Evolutionary conservation across 2,113 vertebrate genomes (phyloP).

Genomic region (Aplodontia rufa): DNA sequence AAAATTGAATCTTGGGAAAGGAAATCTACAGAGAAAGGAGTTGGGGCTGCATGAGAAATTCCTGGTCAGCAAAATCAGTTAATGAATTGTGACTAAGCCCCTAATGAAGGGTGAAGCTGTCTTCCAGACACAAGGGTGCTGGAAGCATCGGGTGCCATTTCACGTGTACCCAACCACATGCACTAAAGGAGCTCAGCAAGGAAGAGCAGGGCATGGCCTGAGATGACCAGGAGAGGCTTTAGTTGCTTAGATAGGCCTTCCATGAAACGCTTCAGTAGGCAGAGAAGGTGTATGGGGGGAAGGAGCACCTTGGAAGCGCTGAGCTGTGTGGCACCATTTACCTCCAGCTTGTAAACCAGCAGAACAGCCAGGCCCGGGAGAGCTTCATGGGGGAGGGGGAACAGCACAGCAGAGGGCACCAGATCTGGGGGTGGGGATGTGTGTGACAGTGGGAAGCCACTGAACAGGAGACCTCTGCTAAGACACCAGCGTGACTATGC

Average conservation of each 20-base stretch:
- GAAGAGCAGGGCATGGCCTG: neutral
- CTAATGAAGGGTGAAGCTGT: too few species aligned
- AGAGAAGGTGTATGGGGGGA: neutral
- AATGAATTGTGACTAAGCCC: neutral
- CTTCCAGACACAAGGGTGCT: neutral
- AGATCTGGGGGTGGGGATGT: neutral
- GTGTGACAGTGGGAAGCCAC: neutral
- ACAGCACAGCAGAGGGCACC: neutral
- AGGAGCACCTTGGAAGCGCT: neutral
- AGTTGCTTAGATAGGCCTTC: too few species aligned
- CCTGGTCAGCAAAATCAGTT: neutral
- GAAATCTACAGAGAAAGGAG: neutral
- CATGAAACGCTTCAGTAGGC: neutral
- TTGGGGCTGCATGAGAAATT: neutral
- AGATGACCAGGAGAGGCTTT: neutral
- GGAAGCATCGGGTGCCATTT: neutral
- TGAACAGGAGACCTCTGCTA: neutral
- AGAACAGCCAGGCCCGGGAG: neutral
- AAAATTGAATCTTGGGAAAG: neutral
- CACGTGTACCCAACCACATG: rapidly evolving
- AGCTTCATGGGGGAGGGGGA: rapidly evolving
- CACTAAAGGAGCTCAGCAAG: neutral
- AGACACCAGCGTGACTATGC: neutral
- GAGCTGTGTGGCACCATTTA: neutral
- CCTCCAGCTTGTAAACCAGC: neutral